A percentile compares a stretch with the other conserved stretches of the same genome.
phyloP scores from a whole-genome alignment of 2,888 invertebrate species.

The Ptilodon capucinus region DNA sequence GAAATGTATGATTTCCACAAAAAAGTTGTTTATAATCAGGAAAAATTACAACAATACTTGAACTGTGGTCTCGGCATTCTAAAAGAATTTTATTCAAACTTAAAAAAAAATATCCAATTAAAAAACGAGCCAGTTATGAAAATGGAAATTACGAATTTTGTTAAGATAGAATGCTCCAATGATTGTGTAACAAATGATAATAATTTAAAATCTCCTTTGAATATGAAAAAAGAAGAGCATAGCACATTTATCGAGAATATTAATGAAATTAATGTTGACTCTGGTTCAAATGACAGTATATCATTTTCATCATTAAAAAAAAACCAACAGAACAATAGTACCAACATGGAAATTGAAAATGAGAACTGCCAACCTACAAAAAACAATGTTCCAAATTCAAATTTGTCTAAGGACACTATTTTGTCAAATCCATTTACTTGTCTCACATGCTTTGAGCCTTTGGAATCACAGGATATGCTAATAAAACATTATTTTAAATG shows the following conservation, averaged over 20 bases:
- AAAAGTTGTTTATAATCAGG: constrained; percentile 44
- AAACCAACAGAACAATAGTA: neutral
- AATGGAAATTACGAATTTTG: constrained; percentile 7
- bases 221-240: constrained; percentile 11
- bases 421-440: constrained; percentile 33
- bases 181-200: neutral
- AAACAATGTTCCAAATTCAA: neutral
- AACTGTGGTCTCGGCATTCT: constrained; percentile 16
- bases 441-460: constrained; percentile 45
- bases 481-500: constrained; percentile 47
- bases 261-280: neutral
- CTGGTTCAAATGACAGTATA: constrained; percentile 13
- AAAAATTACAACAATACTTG: constrained; percentile 30
- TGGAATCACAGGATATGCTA: constrained; percentile 37
- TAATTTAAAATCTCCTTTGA: constrained; percentile 1
- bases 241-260: too few species aligned
- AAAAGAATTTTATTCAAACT: constrained; percentile 25
- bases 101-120: constrained; percentile 10
- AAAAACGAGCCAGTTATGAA: constrained; percentile 20
- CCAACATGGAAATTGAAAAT: constrained; percentile 3
- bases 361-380: neutral
- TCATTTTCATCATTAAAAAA: constrained; percentile 3
- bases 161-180: constrained; percentile 4
- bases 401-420: neutral
- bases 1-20: constrained; percentile 39